These are phyloP conservation scores for Zalophus californianus DNA, from an alignment of 2,797 vertebrate genomes.

Conservation along the genomic window DNA sequence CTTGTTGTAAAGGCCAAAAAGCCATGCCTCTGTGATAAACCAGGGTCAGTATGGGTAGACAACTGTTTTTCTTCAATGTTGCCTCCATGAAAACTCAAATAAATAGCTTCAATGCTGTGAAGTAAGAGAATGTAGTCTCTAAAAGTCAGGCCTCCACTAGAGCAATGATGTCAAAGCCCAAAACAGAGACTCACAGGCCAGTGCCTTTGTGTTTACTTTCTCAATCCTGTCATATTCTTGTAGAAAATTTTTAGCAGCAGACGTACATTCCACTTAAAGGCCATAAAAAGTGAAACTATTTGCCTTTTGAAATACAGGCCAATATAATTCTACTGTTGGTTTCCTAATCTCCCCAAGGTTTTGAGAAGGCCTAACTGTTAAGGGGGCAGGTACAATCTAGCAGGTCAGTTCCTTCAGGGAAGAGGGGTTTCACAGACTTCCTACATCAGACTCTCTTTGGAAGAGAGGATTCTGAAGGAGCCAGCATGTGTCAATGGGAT, in stretches of 20 bases:
- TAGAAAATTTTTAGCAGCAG: constrained; percentile 11
- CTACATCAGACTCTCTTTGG: background rate
- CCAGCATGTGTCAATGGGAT: background rate
- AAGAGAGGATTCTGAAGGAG: background rate
- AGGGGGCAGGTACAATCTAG: background rate
- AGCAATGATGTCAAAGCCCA: background rate
- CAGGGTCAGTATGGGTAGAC: too few relatives aligned
- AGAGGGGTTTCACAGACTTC: background rate
- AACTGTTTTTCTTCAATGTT: background rate
- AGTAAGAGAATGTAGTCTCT: background rate
- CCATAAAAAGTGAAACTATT: background rate
- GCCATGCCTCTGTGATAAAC: background rate
- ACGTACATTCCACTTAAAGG: background rate
- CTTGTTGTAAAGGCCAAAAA: background rate
- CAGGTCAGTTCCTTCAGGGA: background rate
- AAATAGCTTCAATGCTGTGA: background rate
- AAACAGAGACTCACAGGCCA: background rate
- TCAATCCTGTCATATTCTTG: background rate
- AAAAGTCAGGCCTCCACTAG: background rate
- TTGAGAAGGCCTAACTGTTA: background rate
- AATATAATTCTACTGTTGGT: background rate
- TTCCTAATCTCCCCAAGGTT: background rate
- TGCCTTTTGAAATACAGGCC: background rate
- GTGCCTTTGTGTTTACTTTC: background rate
- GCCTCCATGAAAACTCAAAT: background rate